Base-by-base conservation (phyloP, 2,888 invertebrate species). In the Tiliacea citrago region DNA sequence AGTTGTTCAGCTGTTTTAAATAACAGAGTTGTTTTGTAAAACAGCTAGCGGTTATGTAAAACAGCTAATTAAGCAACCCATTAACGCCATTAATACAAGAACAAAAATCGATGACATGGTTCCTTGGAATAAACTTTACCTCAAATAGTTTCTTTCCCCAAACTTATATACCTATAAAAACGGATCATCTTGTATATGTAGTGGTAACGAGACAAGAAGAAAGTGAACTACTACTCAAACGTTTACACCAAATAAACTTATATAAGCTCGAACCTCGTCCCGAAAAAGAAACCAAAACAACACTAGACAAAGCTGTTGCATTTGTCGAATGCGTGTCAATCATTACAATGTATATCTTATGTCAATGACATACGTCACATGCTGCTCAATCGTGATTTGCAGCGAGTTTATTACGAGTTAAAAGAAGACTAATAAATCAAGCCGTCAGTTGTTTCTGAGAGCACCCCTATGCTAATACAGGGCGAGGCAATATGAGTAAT, bases 401-500 rank as follows among this genome's bases (percentile, higher is more conserved):
- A 21, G 13, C 3, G 35, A 35, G 2, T 7, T 9, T 21, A 47
- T 0, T 13, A 4, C 2, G 12, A 35, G n/a, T 62, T 55, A 18
- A 24, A 62, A 16, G 45, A 45, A 68, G 13, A 58, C 66, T 81
- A 75, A 84, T 73, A 84, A 68, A 76, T 55, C 57, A 51, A 73
- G 10, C 69, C 71, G 68, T 60, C 71, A 62, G 67, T 68, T 84
- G 71, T 69, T 63, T 58, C 55, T 63, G 42, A 73, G 73, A 67
- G 62, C 80, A 49, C 55, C 73, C 69, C 69, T 77, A 77, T 77
- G 84, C 66, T 84, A 86, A 84, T 78, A 84, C 73, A 60, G 72
- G 49, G 10, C 75, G 68, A 47, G 47, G 61, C 65, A 71, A 77
- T 84, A 84, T 85, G 79, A 85, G 85, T 85, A 79, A 85, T 85